These are phyloP conservation scores for Muscicapa striata DNA, from an alignment of 2,797 vertebrate genomes.

Conservation along the genomic window DNA sequence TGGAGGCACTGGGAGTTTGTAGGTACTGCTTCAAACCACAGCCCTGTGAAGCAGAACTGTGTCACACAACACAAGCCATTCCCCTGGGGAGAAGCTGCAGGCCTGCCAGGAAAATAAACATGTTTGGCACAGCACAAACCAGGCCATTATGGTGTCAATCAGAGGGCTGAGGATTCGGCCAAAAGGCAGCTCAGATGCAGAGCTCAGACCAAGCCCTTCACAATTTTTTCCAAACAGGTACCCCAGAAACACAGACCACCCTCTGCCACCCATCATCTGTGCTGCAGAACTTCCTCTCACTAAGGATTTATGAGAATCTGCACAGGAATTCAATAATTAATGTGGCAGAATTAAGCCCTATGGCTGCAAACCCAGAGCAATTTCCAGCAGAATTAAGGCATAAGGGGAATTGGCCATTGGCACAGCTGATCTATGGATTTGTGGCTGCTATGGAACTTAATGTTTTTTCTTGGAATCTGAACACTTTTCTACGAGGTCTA, in stretches of 20 bases:
- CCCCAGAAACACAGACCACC: not conserved
- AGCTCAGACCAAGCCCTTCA: not conserved
- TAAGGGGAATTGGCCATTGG: not conserved
- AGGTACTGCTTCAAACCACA: not conserved
- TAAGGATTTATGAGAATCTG: not conserved
- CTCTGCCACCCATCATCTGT: not conserved
- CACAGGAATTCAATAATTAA: not conserved
- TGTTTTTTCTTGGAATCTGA: not conserved
- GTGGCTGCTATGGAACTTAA: not conserved
- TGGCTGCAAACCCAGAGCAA: not conserved
- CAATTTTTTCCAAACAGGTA: not conserved
- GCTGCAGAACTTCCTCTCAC: not conserved
- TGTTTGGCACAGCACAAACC: not conserved
- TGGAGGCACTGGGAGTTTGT: not conserved
- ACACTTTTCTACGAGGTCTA: not conserved
- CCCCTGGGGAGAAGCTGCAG: not conserved
- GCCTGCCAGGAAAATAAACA: conserved; percentile 1
- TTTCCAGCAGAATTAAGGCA: not conserved
- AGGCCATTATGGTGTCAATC: not conserved
- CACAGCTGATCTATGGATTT: not conserved
- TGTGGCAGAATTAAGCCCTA: not conserved
- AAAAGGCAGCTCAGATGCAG: not conserved
- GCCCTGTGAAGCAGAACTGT: not conserved
- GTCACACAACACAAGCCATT: not conserved
- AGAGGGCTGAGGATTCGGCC: not conserved